phyloP scores from a whole-genome alignment of 2,113 vertebrate genomes.

The Tragelaphus imberbis region DNA sequence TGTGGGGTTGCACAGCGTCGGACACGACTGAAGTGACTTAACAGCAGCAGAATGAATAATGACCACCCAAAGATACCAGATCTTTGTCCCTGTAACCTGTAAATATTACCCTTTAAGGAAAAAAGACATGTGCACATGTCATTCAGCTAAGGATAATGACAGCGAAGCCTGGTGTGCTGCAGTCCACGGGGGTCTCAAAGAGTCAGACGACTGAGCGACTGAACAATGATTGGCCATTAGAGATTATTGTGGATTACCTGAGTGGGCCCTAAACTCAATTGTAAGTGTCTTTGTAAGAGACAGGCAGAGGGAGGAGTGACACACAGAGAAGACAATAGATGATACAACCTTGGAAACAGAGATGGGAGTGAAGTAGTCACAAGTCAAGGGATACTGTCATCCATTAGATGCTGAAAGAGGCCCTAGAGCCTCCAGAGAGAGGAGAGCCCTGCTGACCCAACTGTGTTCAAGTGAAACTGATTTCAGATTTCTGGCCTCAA shows the following conservation, averaged over 20 bases:
- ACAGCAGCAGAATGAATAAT: neutral
- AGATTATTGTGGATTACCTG: neutral
- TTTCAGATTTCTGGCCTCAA: neutral
- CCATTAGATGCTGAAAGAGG: neutral
- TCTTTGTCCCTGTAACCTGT: neutral
- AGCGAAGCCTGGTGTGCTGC: neutral
- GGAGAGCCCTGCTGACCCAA: too few species aligned
- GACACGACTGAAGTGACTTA: too few species aligned
- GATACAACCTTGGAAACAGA: neutral
- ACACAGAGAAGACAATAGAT: neutral
- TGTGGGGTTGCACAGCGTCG: too few species aligned
- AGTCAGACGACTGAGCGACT: neutral
- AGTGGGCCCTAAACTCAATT: neutral
- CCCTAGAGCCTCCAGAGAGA: neutral
- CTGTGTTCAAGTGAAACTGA: neutral
- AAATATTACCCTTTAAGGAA: neutral
- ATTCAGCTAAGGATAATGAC: neutral
- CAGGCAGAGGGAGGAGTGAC: too few species aligned
- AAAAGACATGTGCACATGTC: neutral
- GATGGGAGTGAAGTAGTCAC: neutral
- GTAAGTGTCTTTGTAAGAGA: neutral
- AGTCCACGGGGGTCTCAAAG: neutral
- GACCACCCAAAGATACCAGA: neutral
- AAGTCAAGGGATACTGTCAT: neutral
- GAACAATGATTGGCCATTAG: neutral